Evolutionary conservation across 1,140 invertebrate genomes (phyloP), one percentile per base, ranked within the genome.

Genomic region (Heliconius melpomene): DNA sequence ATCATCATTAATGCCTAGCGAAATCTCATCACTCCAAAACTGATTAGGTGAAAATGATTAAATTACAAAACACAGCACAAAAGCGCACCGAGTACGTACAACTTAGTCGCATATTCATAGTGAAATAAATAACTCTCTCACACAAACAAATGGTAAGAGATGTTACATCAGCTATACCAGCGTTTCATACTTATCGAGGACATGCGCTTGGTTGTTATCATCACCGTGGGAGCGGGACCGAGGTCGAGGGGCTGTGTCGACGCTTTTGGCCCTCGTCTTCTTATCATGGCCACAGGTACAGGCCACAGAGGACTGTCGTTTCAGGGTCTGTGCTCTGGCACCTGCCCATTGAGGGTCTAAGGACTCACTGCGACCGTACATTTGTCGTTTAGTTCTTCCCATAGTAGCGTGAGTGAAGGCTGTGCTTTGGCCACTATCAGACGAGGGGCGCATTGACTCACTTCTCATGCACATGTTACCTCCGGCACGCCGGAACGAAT

Each of bases 161-260:
- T 76, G 83, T 52, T 73, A 78, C 26, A 75, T 77, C 72, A 83
- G 23, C 87, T 94, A 95, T 54, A 95, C 94, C 77, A 95, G 87
- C 32, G 94, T 95, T 82, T 95, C 94, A 82, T 95, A 95, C 83
- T 95, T 95, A 80, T 95, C 94, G 77, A 95, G 91, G 57, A 95
- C 91, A 77, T 93, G 91, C 46, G 80, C 82, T 83, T 92, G 91
- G 20, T 88, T 85, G 75, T 88, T 86, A 73, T 92, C 91, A 78
- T 94, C 93, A 18, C 91, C 90, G 80, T 94, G 93, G 13, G 91
- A 93, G 40, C 91, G 90, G 1, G 91, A 92, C 16, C 93, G 89
- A 16, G 90, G 87, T 0, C 91, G 86, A 9, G 87, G 82, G 16
- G 81, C 38, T 2, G 87, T 40, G 18, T 86, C 86, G 3, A 86